Evolutionary conservation across 2,113 vertebrate species (phyloP), one percentile per base, ranked within the genome.

Genomic region (Phyllostomus hastatus): DNA sequence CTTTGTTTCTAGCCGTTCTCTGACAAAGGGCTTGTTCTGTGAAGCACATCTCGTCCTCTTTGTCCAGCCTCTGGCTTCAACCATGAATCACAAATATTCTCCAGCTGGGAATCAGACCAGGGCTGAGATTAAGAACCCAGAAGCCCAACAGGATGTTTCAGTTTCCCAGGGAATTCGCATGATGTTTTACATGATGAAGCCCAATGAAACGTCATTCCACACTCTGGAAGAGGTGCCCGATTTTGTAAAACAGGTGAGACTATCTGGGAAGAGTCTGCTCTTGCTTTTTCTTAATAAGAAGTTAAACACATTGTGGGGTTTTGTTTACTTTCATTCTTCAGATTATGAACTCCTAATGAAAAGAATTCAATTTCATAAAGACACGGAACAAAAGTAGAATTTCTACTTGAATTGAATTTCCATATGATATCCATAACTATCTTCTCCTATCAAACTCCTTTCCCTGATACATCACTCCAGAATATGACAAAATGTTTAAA

Each of bases 211-310:
- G 5, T 98, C 98, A 10, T 99, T 99, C 96, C 84, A 98, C 94
- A 97, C 88, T 4, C 24, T 99, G 66, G 98, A 99, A 50, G 99
- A 99, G 50, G 99, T 99, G 22, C 99, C 99, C 7, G 97, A 97
- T 88, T 99, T 99, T 88, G 98, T 99, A 24, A 95, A 99, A n/a
- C 98, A 99, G 99, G 99, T 99, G 98, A 98, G 98, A 80, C 24
- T 43, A 0, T 48, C 7, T 26, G 75, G 64, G 41, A 76, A 94
- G n/a, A 89, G 10, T n/a, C 17, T 86, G 24, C 4, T 79, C 2
- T 94, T 50, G 16, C 52, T 85, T n/a, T 79, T 66, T 52, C 35
- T 91, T 79, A 38, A 22, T 84, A 69, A 82, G 50, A 90, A 82
- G 70, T 89, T 38, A n/a, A 72, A 57, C 5, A 70, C 54, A 80